phyloP scores from a whole-genome alignment of 35 echinoderm and acorn worm genomes.

The Heliocidaris tuberculata region DNA sequence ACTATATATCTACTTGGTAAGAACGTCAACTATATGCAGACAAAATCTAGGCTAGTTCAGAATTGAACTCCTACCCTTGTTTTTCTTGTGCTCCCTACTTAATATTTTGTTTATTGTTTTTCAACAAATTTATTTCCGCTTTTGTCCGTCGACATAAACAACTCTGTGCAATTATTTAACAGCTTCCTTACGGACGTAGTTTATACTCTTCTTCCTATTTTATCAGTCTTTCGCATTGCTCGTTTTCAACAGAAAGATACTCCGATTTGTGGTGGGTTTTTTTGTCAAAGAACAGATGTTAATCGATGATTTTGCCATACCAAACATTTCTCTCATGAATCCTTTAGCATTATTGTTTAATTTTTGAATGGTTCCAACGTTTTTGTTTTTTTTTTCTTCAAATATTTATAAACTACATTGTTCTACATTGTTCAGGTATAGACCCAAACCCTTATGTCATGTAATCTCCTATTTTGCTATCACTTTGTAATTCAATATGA shows the following conservation, averaged over 20 bases:
- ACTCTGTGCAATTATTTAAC: neutral
- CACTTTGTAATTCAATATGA: neutral
- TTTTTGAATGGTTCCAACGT: neutral
- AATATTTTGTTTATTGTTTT: neutral
- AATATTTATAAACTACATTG: neutral
- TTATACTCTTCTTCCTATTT: neutral
- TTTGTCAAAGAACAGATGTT: no score
- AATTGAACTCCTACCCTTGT: neutral
- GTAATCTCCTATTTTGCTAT: neutral
- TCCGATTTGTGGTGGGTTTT: no score
- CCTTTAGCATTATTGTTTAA: no score
- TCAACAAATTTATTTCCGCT: neutral
- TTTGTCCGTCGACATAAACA: neutral
- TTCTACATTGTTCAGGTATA: neutral
- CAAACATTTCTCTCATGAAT: no score
- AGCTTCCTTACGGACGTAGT: neutral
- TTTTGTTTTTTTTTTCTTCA: no score
- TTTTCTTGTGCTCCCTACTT: neutral
- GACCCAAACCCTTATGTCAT: neutral
- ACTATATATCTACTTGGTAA: constrained; percentile 46
- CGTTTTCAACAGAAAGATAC: no score
- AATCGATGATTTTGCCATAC: no score
- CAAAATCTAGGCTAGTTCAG: constrained; percentile 23
- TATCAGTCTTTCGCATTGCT: neutral
- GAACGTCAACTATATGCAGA: constrained; percentile 29